Evolutionary conservation across 92 coral and sea anemone genomes (phyloP).

Genomic region (Ricordea florida): DNA sequence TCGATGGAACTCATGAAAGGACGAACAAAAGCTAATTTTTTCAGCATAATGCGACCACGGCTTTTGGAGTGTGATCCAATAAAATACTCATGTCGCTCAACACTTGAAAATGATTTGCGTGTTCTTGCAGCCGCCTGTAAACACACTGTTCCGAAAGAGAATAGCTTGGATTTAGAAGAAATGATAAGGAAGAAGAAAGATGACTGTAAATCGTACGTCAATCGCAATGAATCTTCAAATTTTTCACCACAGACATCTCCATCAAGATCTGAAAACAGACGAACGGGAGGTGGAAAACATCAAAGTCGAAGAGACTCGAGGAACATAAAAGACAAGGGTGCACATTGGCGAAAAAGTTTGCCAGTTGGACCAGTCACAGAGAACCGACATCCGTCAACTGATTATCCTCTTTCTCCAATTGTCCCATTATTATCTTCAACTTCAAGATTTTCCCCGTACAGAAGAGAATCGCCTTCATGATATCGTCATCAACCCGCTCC

Average conservation of each 20-base stretch:
- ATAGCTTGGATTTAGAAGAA: not conserved
- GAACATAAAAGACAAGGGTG: too few relatives aligned
- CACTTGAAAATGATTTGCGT: constrained; percentile 15
- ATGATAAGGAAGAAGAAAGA: constrained; percentile 8
- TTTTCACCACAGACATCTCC: constrained; percentile 11
- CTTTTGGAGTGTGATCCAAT: constrained; percentile 26
- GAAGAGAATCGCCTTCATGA: too few relatives aligned
- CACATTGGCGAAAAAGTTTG: too few relatives aligned
- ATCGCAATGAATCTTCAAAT: not conserved
- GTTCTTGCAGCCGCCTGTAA: constrained; percentile 13
- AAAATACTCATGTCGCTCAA: not conserved
- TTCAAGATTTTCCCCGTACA: too few relatives aligned
- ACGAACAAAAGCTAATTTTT: constrained; percentile 18
- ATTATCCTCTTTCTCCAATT: too few relatives aligned
- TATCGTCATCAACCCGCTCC: too few relatives aligned
- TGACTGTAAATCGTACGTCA: constrained; percentile 1
- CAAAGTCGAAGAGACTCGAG: not conserved
- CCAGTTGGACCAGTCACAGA: too few relatives aligned
- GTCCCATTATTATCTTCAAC: too few relatives aligned
- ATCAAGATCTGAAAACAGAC: not conserved
- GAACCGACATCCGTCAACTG: too few relatives aligned
- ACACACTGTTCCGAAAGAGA: not conserved
- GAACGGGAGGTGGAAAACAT: not conserved
- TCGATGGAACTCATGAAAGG: constrained; percentile 14
- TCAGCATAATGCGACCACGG: constrained; percentile 8